phyloP scores from a whole-genome alignment of 92 coral and sea anemone species.

The Porites divaricata region DNA sequence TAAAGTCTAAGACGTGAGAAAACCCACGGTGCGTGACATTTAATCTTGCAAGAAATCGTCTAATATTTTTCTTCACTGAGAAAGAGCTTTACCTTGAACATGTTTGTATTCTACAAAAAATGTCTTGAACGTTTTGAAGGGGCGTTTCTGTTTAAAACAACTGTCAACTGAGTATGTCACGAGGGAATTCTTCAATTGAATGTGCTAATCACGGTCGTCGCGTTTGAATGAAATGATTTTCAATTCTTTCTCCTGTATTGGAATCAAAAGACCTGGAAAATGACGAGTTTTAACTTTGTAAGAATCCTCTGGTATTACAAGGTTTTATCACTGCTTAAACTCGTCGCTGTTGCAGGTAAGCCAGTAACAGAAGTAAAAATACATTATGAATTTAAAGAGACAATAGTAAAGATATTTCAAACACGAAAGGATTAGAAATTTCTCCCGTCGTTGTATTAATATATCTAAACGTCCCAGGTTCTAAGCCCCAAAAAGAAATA shows the following conservation, averaged over 20 bases:
- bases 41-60: no score
- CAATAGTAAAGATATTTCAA: not conserved
- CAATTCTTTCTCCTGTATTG: not conserved
- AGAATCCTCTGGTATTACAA: not conserved
- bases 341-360: not conserved
- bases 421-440: not conserved
- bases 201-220: not conserved
- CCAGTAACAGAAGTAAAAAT: not conserved
- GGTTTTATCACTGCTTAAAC: not conserved
- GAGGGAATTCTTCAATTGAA: not conserved
- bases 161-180: slow-evolving; percentile 14
- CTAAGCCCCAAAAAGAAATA: no score
- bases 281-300: not conserved
- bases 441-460: not conserved
- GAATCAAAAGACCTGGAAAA: not conserved
- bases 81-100: not conserved
- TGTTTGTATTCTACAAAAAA: not conserved
- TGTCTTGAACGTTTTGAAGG: not conserved
- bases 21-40: no score
- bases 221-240: no score
- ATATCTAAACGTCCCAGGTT: no score
- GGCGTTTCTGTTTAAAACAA: slow-evolving; percentile 13
- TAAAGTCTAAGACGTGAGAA: no score
- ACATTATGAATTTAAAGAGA: not conserved
- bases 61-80: not conserved